Conservation (phyloP, 2,797 vertebrate species). For the Hemitrygon akajei region DNA sequence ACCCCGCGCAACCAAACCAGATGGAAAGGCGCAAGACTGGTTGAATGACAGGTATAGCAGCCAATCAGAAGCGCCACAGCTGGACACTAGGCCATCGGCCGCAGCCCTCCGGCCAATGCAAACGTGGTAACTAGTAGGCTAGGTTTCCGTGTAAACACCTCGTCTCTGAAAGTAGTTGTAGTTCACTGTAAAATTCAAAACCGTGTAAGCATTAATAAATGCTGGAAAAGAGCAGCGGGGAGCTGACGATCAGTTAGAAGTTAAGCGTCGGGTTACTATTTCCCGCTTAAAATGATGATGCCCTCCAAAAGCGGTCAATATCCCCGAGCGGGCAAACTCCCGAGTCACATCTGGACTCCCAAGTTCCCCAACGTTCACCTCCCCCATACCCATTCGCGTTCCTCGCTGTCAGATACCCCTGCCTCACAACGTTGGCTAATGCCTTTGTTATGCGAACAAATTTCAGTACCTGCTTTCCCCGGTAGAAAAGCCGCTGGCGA, state of each 20-base stretch:
- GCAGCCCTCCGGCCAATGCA: neutral
- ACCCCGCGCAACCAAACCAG: neutral
- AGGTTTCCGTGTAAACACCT: constrained; percentile 26
- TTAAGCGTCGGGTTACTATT: neutral
- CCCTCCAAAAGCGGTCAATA: no score
- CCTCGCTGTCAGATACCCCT: neutral
- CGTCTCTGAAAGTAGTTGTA: neutral
- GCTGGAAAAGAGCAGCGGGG: neutral
- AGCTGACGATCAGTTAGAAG: no score
- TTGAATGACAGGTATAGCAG: neutral
- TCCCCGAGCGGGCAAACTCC: neutral
- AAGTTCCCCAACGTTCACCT: neutral
- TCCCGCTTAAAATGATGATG: neutral
- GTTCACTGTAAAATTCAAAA: neutral
- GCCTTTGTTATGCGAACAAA: neutral
- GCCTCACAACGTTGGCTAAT: neutral
- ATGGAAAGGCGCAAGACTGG: neutral
- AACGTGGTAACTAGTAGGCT: neutral
- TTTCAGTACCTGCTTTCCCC: constrained; percentile 82
- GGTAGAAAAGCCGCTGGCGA: constrained; percentile 82
- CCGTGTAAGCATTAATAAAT: neutral
- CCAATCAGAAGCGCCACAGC: neutral
- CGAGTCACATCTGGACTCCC: neutral
- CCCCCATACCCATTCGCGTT: neutral
- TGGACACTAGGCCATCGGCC: neutral